These are phyloP conservation scores for Cerceris rybyensis DNA, from an alignment of 2,888 invertebrate genomes.

Conservation along the genomic window DNA sequence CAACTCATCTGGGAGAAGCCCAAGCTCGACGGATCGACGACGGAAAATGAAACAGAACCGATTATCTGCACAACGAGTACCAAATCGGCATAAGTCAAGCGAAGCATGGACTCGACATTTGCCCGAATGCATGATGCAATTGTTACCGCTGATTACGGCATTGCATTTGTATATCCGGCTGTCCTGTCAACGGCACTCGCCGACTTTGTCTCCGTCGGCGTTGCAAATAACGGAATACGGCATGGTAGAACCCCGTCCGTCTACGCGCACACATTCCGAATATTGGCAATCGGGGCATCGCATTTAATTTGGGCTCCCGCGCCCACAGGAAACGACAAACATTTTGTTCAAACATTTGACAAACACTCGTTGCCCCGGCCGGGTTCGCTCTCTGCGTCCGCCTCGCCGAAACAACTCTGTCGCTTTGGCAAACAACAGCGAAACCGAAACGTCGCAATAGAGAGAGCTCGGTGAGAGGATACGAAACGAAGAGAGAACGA, in stretches of 20 bases:
- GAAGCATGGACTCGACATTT: neutral
- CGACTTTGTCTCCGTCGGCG: conserved; percentile 44
- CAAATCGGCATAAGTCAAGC: no score
- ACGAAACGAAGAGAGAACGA: conserved; percentile 24
- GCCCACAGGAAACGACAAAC: conserved; percentile 76
- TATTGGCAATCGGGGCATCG: conserved; percentile 71
- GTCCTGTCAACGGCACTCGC: conserved; percentile 38
- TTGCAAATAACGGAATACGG: conserved; percentile 35
- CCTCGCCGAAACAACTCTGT: conserved; percentile 70
- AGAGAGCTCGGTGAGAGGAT: conserved; percentile 18
- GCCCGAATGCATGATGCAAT: conserved; percentile 16
- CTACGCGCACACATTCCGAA: conserved; percentile 61
- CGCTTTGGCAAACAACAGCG: conserved; percentile 74
- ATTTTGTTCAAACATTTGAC: conserved; percentile 81
- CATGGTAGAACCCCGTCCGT: neutral
- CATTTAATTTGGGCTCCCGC: conserved; percentile 76
- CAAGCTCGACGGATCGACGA: no score
- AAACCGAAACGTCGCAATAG: conserved; percentile 57
- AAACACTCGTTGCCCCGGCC: conserved; percentile 75
- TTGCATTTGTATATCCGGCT: conserved; percentile 46
- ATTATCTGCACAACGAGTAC: no score
- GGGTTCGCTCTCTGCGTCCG: conserved; percentile 49
- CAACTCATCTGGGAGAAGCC: no score
- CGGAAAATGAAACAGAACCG: no score
- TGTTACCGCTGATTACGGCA: conserved; percentile 37